These are phyloP conservation scores for Callipepla californica DNA, from an alignment of 2,113 vertebrate genomes.

Conservation along the genomic window DNA sequence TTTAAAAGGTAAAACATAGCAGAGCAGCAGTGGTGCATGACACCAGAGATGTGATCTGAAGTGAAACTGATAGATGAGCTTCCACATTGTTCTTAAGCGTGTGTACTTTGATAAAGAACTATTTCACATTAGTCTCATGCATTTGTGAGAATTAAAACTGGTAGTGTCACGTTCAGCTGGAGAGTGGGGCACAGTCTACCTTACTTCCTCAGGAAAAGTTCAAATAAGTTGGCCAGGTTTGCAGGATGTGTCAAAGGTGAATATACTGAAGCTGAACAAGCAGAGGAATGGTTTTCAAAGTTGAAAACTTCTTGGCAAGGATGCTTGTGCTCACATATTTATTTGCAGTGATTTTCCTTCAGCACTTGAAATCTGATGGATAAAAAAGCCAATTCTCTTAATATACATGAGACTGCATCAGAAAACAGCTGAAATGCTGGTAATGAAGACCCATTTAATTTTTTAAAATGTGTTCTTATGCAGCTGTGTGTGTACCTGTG, in stretches of 20 bases:
- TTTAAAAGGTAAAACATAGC: neutral
- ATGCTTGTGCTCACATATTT: fast-evolving
- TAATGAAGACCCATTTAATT: fast-evolving
- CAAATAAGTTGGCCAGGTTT: fast-evolving
- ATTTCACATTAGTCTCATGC: neutral
- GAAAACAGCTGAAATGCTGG: neutral
- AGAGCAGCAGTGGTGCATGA: fast-evolving
- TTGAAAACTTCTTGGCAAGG: neutral
- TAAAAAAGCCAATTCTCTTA: neutral
- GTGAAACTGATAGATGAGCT: neutral
- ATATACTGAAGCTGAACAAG: neutral
- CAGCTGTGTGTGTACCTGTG: neutral
- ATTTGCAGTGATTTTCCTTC: neutral
- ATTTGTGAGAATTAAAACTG: neutral
- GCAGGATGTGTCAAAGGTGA: neutral
- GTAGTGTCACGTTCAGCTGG: neutral
- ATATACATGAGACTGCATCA: neutral
- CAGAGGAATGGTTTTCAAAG: neutral
- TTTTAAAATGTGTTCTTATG: neutral
- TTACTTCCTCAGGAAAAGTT: fast-evolving
- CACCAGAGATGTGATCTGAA: neutral
- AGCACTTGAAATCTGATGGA: neutral
- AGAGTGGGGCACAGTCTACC: neutral
- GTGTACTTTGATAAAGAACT: neutral
- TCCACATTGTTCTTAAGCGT: fast-evolving